These are phyloP conservation scores for Onchidella celtica DNA, from an alignment of 2,888 invertebrate species.

Conservation along the genomic window DNA sequence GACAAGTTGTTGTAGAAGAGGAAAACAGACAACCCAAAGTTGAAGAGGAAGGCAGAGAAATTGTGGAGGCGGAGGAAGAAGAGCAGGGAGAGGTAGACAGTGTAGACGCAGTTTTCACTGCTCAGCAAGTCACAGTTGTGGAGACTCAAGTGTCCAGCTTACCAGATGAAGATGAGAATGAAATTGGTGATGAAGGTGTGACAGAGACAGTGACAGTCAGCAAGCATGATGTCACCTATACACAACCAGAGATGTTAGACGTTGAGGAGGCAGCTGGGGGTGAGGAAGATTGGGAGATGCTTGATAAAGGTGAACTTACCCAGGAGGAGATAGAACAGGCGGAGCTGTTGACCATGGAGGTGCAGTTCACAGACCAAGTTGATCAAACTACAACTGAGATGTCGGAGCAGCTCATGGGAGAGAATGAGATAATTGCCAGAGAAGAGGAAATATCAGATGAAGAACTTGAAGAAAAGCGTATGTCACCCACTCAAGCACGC, in stretches of 20 bases:
- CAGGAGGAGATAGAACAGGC: constrained; percentile 46
- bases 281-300: constrained; percentile 65
- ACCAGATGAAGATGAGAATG: constrained; percentile 40
- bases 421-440: not conserved
- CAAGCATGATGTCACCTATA: not conserved
- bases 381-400: too few relatives aligned
- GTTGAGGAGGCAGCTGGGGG: not conserved
- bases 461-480: constrained; percentile 40
- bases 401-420: not conserved
- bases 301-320: constrained; percentile 60
- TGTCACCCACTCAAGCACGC: constrained; percentile 12
- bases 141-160: not conserved
- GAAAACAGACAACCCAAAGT: too few relatives aligned
- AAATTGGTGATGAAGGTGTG: constrained; percentile 12
- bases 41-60: too few relatives aligned
- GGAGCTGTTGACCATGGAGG: not conserved
- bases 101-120: too few relatives aligned
- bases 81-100: too few relatives aligned
- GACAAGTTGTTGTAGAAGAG: too few relatives aligned
- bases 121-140: not conserved
- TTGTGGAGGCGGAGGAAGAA: too few relatives aligned
- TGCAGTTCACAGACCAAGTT: too few relatives aligned
- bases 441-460: constrained; percentile 47
- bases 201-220: too few relatives aligned
- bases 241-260: not conserved